Evolutionary conservation across 2,113 vertebrate species (phyloP).

Genomic region (Opisthocomus hoazin): DNA sequence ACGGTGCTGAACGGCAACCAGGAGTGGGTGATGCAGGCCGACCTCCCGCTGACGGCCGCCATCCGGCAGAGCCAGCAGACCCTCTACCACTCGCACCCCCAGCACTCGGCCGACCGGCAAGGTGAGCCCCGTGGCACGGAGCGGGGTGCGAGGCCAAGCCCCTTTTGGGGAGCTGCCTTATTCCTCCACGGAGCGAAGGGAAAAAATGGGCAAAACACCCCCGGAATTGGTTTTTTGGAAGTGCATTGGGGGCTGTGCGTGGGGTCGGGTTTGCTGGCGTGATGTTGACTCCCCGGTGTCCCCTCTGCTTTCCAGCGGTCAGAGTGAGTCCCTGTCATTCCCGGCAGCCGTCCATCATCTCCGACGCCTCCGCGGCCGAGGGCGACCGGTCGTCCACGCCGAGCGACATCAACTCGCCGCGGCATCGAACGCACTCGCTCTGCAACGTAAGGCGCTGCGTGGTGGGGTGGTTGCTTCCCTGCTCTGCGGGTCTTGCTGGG

Average conservation of each 20-base stretch:
- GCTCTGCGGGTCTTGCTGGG: fast-evolving
- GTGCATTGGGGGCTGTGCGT: fast-evolving
- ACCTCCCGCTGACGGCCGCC: constrained; percentile 94
- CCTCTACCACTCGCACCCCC: constrained; percentile 88
- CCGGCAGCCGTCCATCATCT: constrained; percentile 92
- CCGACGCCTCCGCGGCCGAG: constrained; percentile 88
- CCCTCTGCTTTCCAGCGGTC: constrained; percentile 74
- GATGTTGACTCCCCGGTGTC: neutral
- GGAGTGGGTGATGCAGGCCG: constrained; percentile 98
- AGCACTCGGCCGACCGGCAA: constrained; percentile 89
- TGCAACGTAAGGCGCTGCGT: constrained; percentile 88
- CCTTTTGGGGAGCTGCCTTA: neutral
- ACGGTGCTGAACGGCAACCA: constrained; percentile 96
- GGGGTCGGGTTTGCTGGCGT: neutral
- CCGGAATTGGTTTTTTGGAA: fast-evolving
- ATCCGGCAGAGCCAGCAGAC: constrained; percentile 99
- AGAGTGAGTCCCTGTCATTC: constrained; percentile 96
- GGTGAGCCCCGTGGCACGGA: constrained; percentile 61
- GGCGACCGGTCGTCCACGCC: constrained; percentile 95
- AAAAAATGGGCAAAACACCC: neutral
- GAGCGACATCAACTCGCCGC: constrained; percentile 96
- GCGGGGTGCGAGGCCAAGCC: fast-evolving
- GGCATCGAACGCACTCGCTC: constrained; percentile 97
- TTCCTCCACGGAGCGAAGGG: fast-evolving
- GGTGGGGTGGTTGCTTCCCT: fast-evolving